Base-by-base conservation (phyloP, 2,797 vertebrate species). In the Manis crassicaudata region DNA sequence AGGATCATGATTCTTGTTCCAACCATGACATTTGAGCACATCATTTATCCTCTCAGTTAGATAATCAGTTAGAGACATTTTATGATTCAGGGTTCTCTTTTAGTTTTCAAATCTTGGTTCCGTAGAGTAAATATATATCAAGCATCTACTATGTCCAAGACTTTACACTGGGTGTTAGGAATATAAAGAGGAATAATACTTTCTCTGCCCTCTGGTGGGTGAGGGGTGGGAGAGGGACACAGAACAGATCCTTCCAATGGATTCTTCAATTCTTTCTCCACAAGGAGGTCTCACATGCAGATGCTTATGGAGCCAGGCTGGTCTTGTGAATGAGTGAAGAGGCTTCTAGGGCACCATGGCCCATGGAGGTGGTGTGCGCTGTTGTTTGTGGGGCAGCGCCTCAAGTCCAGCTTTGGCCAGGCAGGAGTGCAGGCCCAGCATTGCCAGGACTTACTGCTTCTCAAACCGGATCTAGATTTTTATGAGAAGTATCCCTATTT, bases 401-500 rank as follows among this genome's bases (percentile, higher is more conserved):
- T 86, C 40, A 16, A 18, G n/a, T 56, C 77, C 35, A 67, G 56
- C 14, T 37, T 21, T 52, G 54, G 35, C 70, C 17, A 9, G 50
- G 16, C 35, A 77, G 37, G 58, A 65, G 35, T 6, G 3, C 27
- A 58, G 43, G 32, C 18, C 32, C 32, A 52, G 2, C 21, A 17
- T 67, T 60, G 43, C 65, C 58, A 83, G 58, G 65, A 80, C 14
- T 73, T 75, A n/a, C n/a, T 0, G 0, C 76, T 52, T 93, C 62
- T 93, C n/a, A 86, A 77, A 68, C 5, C n/a, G 37, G 32, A 35
- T 62, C 25, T 79, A 82, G n/a, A 65, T 50, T 91, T 93, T 92
- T 50, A 68, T 18, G 68, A 20, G 35, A 60, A 65, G 25, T 32
- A 60, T n/a, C 32, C 63, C 29, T 17, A 4, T 52, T 25, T 92